A percentile compares a stretch with the other conserved stretches of the same genome.
phyloP scores from a whole-genome alignment of 1,140 invertebrate species.

The Sitophilus oryzae region DNA sequence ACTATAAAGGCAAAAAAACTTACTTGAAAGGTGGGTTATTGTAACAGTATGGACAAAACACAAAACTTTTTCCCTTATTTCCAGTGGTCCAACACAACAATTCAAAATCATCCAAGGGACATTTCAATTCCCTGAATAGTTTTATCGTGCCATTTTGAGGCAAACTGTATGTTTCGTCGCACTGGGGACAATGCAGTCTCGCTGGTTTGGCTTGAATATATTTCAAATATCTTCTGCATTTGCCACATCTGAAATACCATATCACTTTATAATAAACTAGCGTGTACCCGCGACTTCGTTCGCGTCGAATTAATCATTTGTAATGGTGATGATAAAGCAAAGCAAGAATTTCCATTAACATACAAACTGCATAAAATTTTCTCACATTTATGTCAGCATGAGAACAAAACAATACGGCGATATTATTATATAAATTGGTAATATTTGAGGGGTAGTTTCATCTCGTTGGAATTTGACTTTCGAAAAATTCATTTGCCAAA shows the following conservation, averaged over 20 bases:
- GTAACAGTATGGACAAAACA: slow-evolving; percentile 97
- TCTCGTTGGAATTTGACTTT: no score
- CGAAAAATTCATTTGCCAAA: no score
- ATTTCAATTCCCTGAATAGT: slow-evolving; percentile 93
- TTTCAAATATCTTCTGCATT: slow-evolving; percentile 97
- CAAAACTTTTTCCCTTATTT: slow-evolving; percentile 85
- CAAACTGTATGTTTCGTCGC: slow-evolving; percentile 93
- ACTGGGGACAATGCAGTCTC: slow-evolving; percentile 89
- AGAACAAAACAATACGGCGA: no score
- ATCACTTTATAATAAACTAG: no score
- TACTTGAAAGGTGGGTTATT: slow-evolving; percentile 95
- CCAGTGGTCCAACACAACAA: slow-evolving; percentile 89
- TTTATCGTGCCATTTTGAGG: slow-evolving; percentile 91
- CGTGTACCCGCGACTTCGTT: no score
- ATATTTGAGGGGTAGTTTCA: no score
- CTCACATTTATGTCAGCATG: no score
- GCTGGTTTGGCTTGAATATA: slow-evolving; percentile 91
- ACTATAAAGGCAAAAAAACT: slow-evolving; percentile 8
- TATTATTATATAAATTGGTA: no score
- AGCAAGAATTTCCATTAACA: no score
- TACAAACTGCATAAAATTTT: no score
- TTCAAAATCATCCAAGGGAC: slow-evolving; percentile 97
- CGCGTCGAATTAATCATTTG: no score
- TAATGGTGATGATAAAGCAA: no score
- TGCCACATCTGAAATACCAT: slow-evolving; percentile 90